A percentile compares a stretch with the other conserved stretches of the same genome.
Conservation (phyloP, 2,797 vertebrate genomes). For the Myripristis jacobus region DNA sequence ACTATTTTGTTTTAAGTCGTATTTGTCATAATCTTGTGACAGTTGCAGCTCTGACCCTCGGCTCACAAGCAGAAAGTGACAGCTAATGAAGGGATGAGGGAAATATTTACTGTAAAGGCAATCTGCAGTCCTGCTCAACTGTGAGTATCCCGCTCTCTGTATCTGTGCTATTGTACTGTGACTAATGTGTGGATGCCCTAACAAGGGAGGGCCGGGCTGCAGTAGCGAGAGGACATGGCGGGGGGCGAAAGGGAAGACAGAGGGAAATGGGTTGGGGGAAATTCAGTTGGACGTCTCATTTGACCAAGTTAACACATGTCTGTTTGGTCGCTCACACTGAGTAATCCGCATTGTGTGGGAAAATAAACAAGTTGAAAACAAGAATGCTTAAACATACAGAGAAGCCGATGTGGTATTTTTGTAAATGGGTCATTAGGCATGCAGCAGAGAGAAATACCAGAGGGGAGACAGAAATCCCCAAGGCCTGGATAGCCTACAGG, state of each 20-base stretch:
- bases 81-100: too few relatives aligned
- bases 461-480: conserved; percentile 58
- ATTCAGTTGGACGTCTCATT: neutral
- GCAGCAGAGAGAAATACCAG: conserved; percentile 45
- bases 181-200: neutral
- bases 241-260: neutral
- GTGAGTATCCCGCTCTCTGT: too few relatives aligned
- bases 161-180: too few relatives aligned
- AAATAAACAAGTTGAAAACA: conserved; percentile 59
- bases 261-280: neutral
- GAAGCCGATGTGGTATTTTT: conserved; percentile 50
- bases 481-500: conserved; percentile 58
- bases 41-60: neutral
- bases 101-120: too few relatives aligned
- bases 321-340: neutral
- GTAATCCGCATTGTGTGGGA: conserved; percentile 22
- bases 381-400: conserved; percentile 50
- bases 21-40: neutral
- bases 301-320: neutral
- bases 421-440: conserved; percentile 69
- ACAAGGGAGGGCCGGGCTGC: neutral
- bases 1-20: neutral
- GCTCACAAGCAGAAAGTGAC: neutral
- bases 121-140: too few relatives aligned
- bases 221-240: neutral